Conservation (phyloP, 2,797 vertebrate species). For the Sus cebifrons region DNA sequence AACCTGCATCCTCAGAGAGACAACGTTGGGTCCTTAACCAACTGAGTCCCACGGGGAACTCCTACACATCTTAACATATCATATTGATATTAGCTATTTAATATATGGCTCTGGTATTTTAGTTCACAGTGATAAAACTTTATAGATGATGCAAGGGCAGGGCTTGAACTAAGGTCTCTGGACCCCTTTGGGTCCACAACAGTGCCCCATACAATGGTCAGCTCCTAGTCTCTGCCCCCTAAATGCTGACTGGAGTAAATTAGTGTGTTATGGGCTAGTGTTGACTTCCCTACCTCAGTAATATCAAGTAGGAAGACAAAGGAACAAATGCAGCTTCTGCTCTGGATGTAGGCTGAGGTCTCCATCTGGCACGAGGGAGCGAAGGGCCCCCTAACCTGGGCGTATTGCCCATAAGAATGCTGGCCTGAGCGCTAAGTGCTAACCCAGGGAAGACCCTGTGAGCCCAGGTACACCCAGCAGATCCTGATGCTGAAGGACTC, state of each 20-base stretch:
- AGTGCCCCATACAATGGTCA: background rate
- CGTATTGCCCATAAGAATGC: background rate
- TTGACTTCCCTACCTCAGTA: background rate
- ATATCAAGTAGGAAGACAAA: background rate
- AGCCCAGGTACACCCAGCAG: background rate
- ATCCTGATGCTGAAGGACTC: constrained; percentile 4
- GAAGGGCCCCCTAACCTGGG: background rate
- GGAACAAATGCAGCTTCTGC: background rate
- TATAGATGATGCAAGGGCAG: background rate
- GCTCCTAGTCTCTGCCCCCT: background rate
- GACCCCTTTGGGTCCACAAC: background rate
- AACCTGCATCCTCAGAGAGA: too few species aligned
- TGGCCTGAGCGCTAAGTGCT: background rate
- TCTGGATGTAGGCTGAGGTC: background rate
- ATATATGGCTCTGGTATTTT: background rate
- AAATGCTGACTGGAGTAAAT: background rate
- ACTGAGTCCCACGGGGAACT: too few species aligned
- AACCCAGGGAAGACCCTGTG: background rate
- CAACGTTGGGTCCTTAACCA: too few species aligned
- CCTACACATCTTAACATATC: background rate
- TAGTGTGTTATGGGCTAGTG: background rate
- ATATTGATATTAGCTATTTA: background rate
- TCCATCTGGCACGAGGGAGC: background rate
- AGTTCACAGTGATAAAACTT: background rate
- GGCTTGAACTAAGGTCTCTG: background rate